Evolutionary conservation across 1,140 invertebrate genomes (phyloP).

Genomic region (Globodera ellingtonae): DNA sequence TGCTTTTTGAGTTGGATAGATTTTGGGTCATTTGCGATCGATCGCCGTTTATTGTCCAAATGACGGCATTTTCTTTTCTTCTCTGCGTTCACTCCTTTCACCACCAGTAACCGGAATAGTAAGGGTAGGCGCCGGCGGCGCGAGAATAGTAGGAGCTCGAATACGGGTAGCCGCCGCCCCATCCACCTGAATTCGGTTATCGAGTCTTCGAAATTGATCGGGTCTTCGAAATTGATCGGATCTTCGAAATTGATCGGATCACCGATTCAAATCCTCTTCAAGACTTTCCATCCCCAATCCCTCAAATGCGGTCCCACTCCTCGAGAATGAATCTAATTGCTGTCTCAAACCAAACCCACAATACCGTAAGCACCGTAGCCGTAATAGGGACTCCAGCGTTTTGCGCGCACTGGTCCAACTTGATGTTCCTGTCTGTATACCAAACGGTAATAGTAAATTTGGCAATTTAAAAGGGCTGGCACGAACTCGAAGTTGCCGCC

Average conservation of each 20-base stretch:
- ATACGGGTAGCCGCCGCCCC: background rate
- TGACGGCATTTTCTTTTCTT: background rate
- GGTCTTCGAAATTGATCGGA: background rate
- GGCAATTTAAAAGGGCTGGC: background rate
- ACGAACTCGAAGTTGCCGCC: background rate
- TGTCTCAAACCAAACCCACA: too few species aligned
- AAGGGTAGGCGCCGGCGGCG: background rate
- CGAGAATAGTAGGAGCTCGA: background rate
- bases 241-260: background rate
- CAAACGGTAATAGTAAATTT: background rate
- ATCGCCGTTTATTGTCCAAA: too few species aligned
- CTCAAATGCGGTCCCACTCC: too few species aligned
- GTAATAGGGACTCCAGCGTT: background rate
- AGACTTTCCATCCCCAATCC: too few species aligned
- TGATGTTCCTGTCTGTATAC: background rate
- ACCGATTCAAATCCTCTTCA: too few species aligned
- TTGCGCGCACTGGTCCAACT: background rate
- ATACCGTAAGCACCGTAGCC: background rate
- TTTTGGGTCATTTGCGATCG: background rate
- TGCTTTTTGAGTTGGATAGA: background rate
- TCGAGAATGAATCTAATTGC: too few species aligned
- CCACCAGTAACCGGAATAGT: background rate
- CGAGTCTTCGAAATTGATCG: too few species aligned
- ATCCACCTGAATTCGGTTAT: background rate
- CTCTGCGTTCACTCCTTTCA: background rate